Conservation (phyloP, 2,888 invertebrate species). For the Callimorpha dominula region DNA sequence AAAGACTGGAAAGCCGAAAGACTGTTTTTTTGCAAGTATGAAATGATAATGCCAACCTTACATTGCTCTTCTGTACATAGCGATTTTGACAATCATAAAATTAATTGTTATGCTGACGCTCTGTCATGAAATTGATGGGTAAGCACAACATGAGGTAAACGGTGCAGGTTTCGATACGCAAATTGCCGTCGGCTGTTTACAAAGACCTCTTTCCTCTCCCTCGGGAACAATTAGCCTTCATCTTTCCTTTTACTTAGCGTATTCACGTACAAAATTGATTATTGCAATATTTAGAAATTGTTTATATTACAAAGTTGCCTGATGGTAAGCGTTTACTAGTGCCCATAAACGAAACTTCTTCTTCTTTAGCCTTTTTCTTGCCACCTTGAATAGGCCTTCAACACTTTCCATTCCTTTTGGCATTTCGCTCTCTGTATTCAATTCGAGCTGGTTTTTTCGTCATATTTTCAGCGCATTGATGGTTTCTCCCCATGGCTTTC, state of each 20-base stretch:
- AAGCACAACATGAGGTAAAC: constrained; percentile 64
- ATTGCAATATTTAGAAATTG: too few species aligned
- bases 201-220: constrained; percentile 58
- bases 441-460: too few species aligned
- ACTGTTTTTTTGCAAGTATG: too few species aligned
- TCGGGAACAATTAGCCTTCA: constrained; percentile 63
- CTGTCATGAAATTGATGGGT: constrained; percentile 67
- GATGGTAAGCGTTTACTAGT: too few species aligned
- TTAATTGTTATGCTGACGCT: constrained; percentile 42
- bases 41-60: not conserved
- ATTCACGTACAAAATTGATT: not conserved
- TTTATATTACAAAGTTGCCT: not conserved
- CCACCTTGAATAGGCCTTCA: too few species aligned
- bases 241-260: constrained; percentile 21
- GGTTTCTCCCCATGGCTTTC: too few species aligned
- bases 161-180: constrained; percentile 68
- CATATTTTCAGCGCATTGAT: too few species aligned
- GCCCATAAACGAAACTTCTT: too few species aligned
- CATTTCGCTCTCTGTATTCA: too few species aligned
- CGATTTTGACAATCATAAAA: not conserved
- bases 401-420: too few species aligned
- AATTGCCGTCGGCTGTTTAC: constrained; percentile 80
- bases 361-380: too few species aligned
- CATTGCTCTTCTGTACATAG: not conserved
- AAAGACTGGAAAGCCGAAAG: too few species aligned